phyloP scores from a whole-genome alignment of 2,888 invertebrate genomes.

The Tenthredo livida region DNA sequence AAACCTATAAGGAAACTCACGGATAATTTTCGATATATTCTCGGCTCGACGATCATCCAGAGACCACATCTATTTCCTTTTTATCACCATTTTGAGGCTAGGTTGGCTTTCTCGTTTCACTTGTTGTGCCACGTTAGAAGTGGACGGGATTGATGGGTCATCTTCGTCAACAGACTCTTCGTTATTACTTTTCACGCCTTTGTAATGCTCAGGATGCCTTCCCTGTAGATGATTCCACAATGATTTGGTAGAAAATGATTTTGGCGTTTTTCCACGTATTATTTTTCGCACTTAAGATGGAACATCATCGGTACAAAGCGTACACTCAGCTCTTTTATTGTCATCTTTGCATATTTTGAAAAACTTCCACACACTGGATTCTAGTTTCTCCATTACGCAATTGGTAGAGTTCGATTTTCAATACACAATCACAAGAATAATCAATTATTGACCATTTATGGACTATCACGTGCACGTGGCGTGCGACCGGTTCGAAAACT shows the following conservation, averaged over 20 bases:
- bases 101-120: slow-evolving; percentile 21
- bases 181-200: slow-evolving; percentile 4
- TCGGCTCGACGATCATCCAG: slow-evolving; percentile 50
- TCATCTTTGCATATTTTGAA: slow-evolving; percentile 25
- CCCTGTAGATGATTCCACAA: slow-evolving; percentile 18
- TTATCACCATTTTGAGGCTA: slow-evolving; percentile 55
- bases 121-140: background rate
- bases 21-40: slow-evolving; percentile 49
- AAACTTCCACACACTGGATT: slow-evolving; percentile 23
- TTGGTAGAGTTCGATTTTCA: slow-evolving; percentile 26
- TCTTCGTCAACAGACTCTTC: slow-evolving; percentile 15
- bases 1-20: slow-evolving; percentile 33
- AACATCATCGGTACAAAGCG: slow-evolving; percentile 17
- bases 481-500: slow-evolving; percentile 24
- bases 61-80: slow-evolving; percentile 54
- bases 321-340: slow-evolving; percentile 21
- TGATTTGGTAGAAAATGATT: slow-evolving; percentile 22
- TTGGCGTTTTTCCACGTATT: slow-evolving; percentile 17
- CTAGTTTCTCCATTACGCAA: slow-evolving; percentile 16
- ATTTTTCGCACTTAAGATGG: slow-evolving; percentile 8
- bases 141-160: slow-evolving; percentile 17
- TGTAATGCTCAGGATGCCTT: slow-evolving; percentile 6
- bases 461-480: background rate
- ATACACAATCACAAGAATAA: slow-evolving; percentile 1
- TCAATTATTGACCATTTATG: background rate